Evolutionary conservation across 2,113 vertebrate genomes (phyloP), one percentile per base, ranked within the genome.

Genomic region (Balaeniceps rex): DNA sequence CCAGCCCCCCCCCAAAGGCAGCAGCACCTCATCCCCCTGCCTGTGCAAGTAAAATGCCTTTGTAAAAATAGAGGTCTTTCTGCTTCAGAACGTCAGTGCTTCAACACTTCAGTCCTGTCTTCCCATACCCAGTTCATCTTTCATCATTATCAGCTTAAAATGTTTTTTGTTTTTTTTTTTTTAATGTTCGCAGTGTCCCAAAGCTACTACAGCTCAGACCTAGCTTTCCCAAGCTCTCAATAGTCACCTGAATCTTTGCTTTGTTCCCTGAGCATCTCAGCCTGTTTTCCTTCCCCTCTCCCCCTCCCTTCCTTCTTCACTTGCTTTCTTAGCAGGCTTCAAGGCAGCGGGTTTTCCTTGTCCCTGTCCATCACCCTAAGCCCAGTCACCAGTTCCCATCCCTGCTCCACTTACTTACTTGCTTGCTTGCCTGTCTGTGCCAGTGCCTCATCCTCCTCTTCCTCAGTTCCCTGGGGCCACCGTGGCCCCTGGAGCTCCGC

Each of bases 401-500:
- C 7, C 18, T 81, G 31, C 11, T 46, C 24, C 19, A 33, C 34
- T n/a, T n/a, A n/a, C n/a, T n/a, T n/a, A n/a, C n/a, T n/a, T n/a
- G n/a, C n/a, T n/a, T n/a, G n/a, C n/a, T 8, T 40, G 9, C 46
- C 15, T 44, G 9, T 40, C 38, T 60, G 14, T 79, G 26, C 36
- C 31, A 63, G 36, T 23, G 34, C 12, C 4, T 87, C 31, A 36
- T 40, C 57, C 10, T 63, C 42, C 31, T 72, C 77, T 55, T 84
- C 54, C 61, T 76, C 2, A 3, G 34, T 38, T 61, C 25, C 17
- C 31, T 23, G 6, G 23, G 10, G 22, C 74, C 64, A 74, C 44
- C 14, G 5, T 1, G 2, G 14, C 3, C 9, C 12, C 19, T 23
- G 23, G 14, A 38, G 9, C 2, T 14, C 38, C 6, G 2, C 29